Conservation (phyloP, 1,140 invertebrate genomes). For the Bombus confusus region DNA sequence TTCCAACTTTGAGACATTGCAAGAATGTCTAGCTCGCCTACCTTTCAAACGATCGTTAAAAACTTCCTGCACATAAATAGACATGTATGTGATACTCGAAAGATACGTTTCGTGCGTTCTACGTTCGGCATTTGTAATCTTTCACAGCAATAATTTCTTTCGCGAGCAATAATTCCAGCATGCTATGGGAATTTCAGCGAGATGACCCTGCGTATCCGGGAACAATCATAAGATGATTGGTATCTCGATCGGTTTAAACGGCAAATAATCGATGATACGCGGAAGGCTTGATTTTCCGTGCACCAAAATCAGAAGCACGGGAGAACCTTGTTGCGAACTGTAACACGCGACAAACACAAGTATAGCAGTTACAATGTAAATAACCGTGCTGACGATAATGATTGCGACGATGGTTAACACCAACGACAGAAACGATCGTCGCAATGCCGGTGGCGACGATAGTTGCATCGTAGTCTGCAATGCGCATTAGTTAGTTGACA, state of each 20-base stretch:
- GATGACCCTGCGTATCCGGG: neutral
- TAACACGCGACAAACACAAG: conserved; percentile 4
- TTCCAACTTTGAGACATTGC: conserved; percentile 56
- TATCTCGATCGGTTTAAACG: conserved; percentile 6
- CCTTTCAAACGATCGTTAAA: conserved; percentile 5
- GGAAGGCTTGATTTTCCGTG: neutral
- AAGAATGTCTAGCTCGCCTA: conserved; percentile 65
- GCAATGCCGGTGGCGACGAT: neutral
- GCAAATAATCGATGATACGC: neutral
- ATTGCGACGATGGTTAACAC: neutral
- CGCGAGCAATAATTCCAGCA: neutral
- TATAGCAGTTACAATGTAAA: neutral
- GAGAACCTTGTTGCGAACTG: neutral
- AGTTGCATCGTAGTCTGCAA: neutral
- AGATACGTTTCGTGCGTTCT: neutral
- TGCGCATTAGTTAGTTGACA: neutral
- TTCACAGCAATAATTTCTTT: neutral
- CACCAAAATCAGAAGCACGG: too few species aligned
- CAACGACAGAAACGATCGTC: neutral
- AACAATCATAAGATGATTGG: neutral
- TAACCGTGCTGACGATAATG: conserved; percentile 18
- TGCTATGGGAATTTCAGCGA: neutral
- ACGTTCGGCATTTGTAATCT: conserved; percentile 6
- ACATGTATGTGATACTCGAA: neutral
- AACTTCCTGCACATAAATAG: neutral